These are phyloP conservation scores for Gasterosteus nipponicus DNA, from an alignment of 2,113 vertebrate species.

Conservation along the genomic window DNA sequence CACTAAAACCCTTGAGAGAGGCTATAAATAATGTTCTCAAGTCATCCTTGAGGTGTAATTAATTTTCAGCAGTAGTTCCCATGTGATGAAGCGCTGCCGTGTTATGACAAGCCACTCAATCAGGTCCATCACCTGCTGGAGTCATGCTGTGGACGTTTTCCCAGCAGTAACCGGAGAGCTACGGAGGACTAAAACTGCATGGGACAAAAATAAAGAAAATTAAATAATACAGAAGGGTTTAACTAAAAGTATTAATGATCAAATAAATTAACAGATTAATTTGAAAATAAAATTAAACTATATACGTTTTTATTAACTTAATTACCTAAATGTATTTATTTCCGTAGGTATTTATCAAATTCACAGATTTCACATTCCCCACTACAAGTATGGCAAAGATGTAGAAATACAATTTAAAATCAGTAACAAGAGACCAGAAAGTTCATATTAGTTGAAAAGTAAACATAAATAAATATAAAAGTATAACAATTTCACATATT, in stretches of 20 bases:
- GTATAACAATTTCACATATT: not conserved
- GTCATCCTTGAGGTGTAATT: constrained; percentile 73
- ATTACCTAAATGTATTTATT: not conserved
- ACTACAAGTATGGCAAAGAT: not conserved
- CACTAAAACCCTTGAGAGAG: constrained; percentile 21
- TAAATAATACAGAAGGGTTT: not conserved
- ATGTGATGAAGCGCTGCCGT: constrained; percentile 40
- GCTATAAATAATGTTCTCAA: constrained; percentile 76
- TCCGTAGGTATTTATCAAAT: not conserved
- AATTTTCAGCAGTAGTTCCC: constrained; percentile 68
- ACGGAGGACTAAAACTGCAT: not conserved
- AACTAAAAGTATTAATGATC: not conserved
- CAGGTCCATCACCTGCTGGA: constrained; percentile 75
- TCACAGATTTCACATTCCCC: not conserved
- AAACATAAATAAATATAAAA: not conserved
- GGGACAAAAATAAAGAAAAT: not conserved
- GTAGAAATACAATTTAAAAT: not conserved
- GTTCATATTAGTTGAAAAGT: not conserved
- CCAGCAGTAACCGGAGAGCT: constrained; percentile 66
- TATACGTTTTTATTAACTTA: not conserved
- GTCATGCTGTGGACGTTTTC: constrained; percentile 63
- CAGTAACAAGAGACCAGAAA: not conserved
- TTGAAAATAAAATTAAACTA: not conserved
- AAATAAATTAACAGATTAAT: not conserved
- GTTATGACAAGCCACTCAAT: constrained; percentile 70